phyloP scores from a whole-genome alignment of 2,888 invertebrate genomes.

The Oligia latruncula region DNA sequence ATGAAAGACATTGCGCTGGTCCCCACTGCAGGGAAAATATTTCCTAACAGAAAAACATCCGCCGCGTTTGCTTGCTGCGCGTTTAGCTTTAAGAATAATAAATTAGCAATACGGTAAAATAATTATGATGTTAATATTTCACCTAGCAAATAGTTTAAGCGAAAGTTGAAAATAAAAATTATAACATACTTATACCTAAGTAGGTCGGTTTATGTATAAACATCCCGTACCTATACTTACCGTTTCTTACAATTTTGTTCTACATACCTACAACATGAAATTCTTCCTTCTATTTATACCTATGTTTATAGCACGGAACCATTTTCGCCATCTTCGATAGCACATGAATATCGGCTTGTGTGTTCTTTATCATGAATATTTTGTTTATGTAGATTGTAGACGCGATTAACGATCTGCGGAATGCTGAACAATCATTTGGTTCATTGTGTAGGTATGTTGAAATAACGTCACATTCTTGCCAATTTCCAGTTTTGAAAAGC shows the following conservation, averaged over 20 bases:
- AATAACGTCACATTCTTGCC: slow-evolving; percentile 9
- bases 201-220: slow-evolving; percentile 27
- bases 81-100: slow-evolving; percentile 15
- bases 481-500: slow-evolving; percentile 3
- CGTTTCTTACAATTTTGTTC: slow-evolving; percentile 28
- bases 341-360: slow-evolving; percentile 33
- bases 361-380: slow-evolving; percentile 58
- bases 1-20: not conserved
- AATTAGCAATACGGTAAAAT: slow-evolving; percentile 20
- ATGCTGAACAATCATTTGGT: slow-evolving; percentile 50
- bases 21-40: not conserved
- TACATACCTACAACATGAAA: slow-evolving; percentile 20
- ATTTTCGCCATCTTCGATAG: slow-evolving; percentile 48
- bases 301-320: slow-evolving; percentile 51
- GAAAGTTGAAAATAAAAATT: slow-evolving; percentile 18
- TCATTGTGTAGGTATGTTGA: slow-evolving; percentile 17
- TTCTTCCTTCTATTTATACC: slow-evolving; percentile 43
- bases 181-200: not conserved
- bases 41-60: not conserved
- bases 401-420: slow-evolving; percentile 45
- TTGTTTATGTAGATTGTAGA: slow-evolving; percentile 53
- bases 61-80: not conserved
- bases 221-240: slow-evolving; percentile 26
- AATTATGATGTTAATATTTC: slow-evolving; percentile 26
- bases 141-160: slow-evolving; percentile 8